Evolutionary conservation across 2,797 vertebrate genomes (phyloP), one percentile per base, ranked within the genome.

Genomic region (Buphagus erythrorhynchus): DNA sequence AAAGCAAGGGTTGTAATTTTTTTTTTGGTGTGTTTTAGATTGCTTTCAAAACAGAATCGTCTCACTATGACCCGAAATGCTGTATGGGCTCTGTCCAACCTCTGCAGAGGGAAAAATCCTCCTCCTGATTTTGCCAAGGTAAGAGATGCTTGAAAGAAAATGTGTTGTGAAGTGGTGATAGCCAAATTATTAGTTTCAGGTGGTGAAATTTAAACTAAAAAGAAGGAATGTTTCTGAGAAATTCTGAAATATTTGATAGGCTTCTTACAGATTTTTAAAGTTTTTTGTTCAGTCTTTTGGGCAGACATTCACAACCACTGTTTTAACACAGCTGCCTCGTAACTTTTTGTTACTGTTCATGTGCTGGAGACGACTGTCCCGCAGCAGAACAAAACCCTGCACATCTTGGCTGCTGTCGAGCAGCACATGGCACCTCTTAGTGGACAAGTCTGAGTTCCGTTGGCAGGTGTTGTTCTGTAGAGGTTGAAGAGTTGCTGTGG

Each of bases 111-210:
- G 79, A 99, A 99, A 95, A 99, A 98, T 92, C 99, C 99, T 92
- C 99, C 99, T 97, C 99, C 99, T 76, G 99, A 99, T 97, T 99
- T 99, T 97, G 97, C 98, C 88, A 99, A 99, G 99, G 99, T 99
- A 98, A 98, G 88, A 58, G 57, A 6, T n/a, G 11, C 25, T 49
- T 82, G 48, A 61, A 61, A 67, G 57, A 36, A 88, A 73, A 38
- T 9, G 22, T 19, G 0, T 45, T 83, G 22, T 54, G n/a, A 86
- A 22, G 24, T 57, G 25, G 3, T 42, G 21, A 11, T 76, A 63
- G 31, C 11, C 65, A 90, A 52, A 45, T 73, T 61, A 81, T 7
- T 40, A 69, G 10, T 52, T 75, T 26, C 14, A 65, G 5, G 16
- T 62, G 36, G 10, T 85, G 24, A 87, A 82, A 42, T 14, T 71